Evolutionary conservation across 2,888 invertebrate genomes (phyloP).

Genomic region (Sphecodes monilicornis): DNA sequence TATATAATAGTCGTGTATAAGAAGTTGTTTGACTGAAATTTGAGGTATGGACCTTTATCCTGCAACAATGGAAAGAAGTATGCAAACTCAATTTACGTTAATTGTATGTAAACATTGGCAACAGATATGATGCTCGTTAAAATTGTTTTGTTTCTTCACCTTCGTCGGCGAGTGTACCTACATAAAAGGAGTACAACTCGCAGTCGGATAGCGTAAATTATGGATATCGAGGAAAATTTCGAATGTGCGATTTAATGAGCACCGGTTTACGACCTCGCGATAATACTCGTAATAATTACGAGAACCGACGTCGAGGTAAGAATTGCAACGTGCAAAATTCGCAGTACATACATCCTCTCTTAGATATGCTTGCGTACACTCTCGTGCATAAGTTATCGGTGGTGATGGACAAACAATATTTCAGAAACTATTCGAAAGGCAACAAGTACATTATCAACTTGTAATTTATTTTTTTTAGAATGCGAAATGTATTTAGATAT

Average conservation of each 20-base stretch:
- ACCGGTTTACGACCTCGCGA: constrained; percentile 22
- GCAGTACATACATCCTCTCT: not conserved
- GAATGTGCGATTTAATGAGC: constrained; percentile 40
- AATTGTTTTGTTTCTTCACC: not conserved
- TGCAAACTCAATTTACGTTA: not conserved
- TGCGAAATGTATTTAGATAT: too few relatives aligned
- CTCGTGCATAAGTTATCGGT: not conserved
- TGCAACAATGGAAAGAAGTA: not conserved
- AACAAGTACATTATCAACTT: too few relatives aligned
- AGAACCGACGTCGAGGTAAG: constrained; percentile 11
- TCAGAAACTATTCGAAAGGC: too few relatives aligned
- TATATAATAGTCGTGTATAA: too few relatives aligned
- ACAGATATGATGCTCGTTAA: not conserved
- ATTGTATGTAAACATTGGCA: not conserved
- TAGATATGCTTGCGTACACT: not conserved
- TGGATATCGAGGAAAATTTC: constrained; percentile 43
- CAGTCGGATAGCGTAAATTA: constrained; percentile 35
- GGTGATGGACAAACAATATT: too few relatives aligned
- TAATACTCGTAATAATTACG: constrained; percentile 34
- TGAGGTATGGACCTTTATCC: not conserved
- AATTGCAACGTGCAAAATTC: constrained; percentile 13
- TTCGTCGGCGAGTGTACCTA: not conserved
- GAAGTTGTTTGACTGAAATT: not conserved
- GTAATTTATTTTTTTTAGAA: too few relatives aligned
- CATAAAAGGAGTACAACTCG: constrained; percentile 3